Base-by-base conservation (phyloP, 2,888 invertebrate species). In the Eilema griseolum region DNA sequence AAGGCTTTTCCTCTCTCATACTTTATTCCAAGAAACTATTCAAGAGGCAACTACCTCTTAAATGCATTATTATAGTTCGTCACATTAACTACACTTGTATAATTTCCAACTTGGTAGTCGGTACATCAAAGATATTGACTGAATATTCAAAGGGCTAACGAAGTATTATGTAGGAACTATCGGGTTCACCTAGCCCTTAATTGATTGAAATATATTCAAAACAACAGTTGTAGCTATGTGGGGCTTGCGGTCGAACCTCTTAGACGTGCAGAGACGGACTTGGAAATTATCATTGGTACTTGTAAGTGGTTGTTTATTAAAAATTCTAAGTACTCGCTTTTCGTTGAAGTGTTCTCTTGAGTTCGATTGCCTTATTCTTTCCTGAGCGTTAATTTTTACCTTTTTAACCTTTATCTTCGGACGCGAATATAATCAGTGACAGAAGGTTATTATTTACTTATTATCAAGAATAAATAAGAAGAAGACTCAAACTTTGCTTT, bases 181-280 rank as follows among this genome's bases (percentile, higher is more conserved):
- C 83, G 85, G 82, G 83, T 80, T 83, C 85, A 86, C 88, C 90
- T 89, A 85, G 84, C 84, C 85, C 87, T 78, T 93, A 93, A 93
- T 93, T 92, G 91, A 93, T 93, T 93, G 91, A 92, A 92, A 93
- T 92, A 89, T 92, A 93, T 93, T 92, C 93, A 91, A 84, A 90
- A 87, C 83, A 88, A 88, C 88, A 85, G 89, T 87, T 87, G 81
- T 83, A 84, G 85, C 84, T 74, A 80, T 83, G 86, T 85, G 81
- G 23, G 81, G 82, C 78, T 81, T 78, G 79, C 77, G 78, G 81
- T 76, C 80, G 78, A 80, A 78, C 79, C 78, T 86, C 87, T 88
- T 87, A 83, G 75, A 73, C 82, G 77, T 41, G 64, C 82, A 83
- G 85, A 71, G 72, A 73, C 28, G 86, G 73, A 86, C 57, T 81